Conservation (phyloP, 2,797 vertebrate genomes). For the Notoglanidium macrostoma region DNA sequence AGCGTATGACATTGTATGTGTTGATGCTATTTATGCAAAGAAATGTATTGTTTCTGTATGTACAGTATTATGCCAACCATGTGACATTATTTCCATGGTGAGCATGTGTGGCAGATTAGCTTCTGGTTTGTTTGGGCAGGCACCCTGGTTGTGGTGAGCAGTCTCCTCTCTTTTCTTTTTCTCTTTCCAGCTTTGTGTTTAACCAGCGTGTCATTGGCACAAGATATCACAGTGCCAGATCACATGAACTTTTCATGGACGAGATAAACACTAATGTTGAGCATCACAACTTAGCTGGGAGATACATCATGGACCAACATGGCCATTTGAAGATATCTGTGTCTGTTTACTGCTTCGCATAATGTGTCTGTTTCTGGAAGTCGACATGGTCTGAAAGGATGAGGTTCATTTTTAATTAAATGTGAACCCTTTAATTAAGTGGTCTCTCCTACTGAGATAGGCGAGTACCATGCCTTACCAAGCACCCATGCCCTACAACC, state of each 20-base stretch:
- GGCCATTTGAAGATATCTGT: neutral
- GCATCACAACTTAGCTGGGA: neutral
- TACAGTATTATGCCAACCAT: conserved; percentile 7
- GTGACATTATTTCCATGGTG: conserved; percentile 49
- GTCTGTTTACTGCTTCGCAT: neutral
- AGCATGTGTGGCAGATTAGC: conserved; percentile 50
- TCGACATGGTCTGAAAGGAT: neutral
- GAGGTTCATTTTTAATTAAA: neutral
- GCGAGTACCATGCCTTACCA: too few relatives aligned
- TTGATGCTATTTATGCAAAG: neutral
- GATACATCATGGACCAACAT: neutral
- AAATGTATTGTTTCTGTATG: conserved; percentile 1
- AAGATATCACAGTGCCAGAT: neutral
- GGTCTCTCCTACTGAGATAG: too few relatives aligned
- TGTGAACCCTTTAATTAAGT: too few relatives aligned
- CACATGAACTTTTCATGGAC: neutral
- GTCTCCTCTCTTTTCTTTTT: conserved; percentile 22
- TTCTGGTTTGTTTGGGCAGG: conserved; percentile 43
- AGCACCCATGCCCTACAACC: too few relatives aligned
- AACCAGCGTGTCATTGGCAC: conserved; percentile 41
- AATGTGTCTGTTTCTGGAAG: neutral
- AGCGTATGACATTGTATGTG: neutral
- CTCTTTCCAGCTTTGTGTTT: conserved; percentile 45
- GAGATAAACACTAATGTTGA: neutral
- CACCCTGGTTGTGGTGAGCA: conserved; percentile 40